Base-by-base conservation (phyloP, 2,888 invertebrate species). In the Phalera bucephala region DNA sequence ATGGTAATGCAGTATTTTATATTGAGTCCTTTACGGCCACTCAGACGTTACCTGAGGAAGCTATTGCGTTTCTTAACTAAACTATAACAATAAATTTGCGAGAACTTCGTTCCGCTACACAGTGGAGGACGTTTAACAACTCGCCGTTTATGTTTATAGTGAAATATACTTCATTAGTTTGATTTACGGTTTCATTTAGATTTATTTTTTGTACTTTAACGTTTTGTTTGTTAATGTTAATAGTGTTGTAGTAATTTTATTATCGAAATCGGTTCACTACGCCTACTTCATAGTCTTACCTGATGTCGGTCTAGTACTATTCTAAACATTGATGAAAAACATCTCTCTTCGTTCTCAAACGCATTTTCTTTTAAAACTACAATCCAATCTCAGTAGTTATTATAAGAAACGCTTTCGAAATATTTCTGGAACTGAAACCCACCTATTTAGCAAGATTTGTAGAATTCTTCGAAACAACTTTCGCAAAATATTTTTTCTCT, bases 71-170 rank as follows among this genome's bases (percentile, higher is more conserved):
- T 72, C 70, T 74, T 72, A 71, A 75, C 72, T 69, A 71, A 80
- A 79, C 80, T 81, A 79, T 80, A 80, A 77, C 79, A 72, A 78
- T 83, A 81, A 81, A 82, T 82, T 78, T 66, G 50, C 50, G 52
- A 66, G 68, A 80, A 80, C 72, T 80, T 79, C 68, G 73, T 73
- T 69, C 63, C 64, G 58, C 69, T 62, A 71, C 69, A 71, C 56
- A 58, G 60, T 61, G 57, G 56, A 54, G 14, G 27, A 59, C 67
- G 71, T 76, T 80, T 73, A 75, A 74, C 73, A 73, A 65, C 71
- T 75, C 66, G 70, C 72, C 70, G 71, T 72, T 76, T 72, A 74
- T 64, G 52, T 56, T 54, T 58, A 61, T 60, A 56, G 53, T 58
- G 58, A 63, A 67, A 54, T 66, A 64, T 61, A 64, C 70, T 69